Conservation (phyloP, 2,888 invertebrate species). For the Andrena chrysosceles region DNA sequence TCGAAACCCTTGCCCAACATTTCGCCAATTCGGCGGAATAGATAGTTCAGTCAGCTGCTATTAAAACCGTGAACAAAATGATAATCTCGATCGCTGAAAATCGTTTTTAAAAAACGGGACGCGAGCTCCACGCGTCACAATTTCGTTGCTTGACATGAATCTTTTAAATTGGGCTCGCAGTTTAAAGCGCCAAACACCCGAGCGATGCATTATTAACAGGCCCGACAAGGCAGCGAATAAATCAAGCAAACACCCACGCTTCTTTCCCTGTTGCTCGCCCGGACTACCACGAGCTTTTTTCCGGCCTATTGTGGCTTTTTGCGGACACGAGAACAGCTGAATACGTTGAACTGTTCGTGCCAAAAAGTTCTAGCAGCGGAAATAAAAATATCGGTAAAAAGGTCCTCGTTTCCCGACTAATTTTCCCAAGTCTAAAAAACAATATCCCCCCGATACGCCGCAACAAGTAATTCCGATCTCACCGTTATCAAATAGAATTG, state of each 20-base stretch:
- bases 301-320: conserved; percentile 3
- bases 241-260: conserved; percentile 18
- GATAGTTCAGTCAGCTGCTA: background rate
- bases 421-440: background rate
- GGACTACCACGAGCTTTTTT: conserved; percentile 15
- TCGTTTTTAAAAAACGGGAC: background rate
- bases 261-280: background rate
- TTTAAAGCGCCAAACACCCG: background rate
- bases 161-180: background rate
- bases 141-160: background rate
- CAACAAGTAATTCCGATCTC: conserved; percentile 10
- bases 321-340: background rate
- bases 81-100: background rate
- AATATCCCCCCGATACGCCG: background rate
- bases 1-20: background rate
- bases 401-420: background rate
- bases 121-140: background rate
- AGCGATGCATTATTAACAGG: background rate
- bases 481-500: background rate
- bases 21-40: background rate
- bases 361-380: background rate
- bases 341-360: conserved; percentile 1
- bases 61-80: background rate
- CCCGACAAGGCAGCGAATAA: conserved; percentile 1
- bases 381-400: conserved; percentile 16